Percentiles rank a stretch among this genome's conserved stretches.
Conservation (phyloP, 2,797 vertebrate species). For the Coccyzus lansbergi region DNA sequence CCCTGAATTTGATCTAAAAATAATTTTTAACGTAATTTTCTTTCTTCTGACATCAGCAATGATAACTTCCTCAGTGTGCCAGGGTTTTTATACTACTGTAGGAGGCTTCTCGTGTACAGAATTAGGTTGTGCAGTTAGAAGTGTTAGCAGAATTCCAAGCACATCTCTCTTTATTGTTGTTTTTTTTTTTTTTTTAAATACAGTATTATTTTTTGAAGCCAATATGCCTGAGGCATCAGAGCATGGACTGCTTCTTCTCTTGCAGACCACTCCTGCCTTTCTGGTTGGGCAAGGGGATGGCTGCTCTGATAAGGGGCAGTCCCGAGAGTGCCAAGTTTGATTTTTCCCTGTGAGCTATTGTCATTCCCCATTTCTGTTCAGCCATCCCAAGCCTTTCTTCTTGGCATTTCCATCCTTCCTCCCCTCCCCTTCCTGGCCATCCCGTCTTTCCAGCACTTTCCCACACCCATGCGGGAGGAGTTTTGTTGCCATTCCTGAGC, state of each 20-base stretch:
- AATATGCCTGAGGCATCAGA: background rate
- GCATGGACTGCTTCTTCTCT: background rate
- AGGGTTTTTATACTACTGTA: background rate
- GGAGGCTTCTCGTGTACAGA: background rate
- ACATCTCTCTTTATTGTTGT: background rate
- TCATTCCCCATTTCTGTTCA: background rate
- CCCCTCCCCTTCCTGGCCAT: background rate
- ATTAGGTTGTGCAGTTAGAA: background rate
- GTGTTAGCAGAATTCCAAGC: slow-evolving; percentile 17
- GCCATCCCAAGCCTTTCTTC: background rate
- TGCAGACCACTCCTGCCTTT: background rate
- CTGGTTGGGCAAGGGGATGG: background rate
- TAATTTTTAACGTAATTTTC: background rate
- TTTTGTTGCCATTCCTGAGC: background rate
- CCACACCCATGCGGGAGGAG: accelerated
- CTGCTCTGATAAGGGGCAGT: background rate
- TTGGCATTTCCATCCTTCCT: background rate
- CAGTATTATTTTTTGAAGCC: background rate
- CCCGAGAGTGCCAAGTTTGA: background rate
- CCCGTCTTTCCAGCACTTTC: background rate
- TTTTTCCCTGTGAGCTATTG: background rate
- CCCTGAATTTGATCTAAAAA: background rate
- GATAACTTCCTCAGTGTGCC: background rate
- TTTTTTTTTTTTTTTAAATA: background rate
- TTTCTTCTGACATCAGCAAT: background rate